Evolutionary conservation across 2,888 invertebrate genomes (phyloP).

Genomic region (Panopea generosa): DNA sequence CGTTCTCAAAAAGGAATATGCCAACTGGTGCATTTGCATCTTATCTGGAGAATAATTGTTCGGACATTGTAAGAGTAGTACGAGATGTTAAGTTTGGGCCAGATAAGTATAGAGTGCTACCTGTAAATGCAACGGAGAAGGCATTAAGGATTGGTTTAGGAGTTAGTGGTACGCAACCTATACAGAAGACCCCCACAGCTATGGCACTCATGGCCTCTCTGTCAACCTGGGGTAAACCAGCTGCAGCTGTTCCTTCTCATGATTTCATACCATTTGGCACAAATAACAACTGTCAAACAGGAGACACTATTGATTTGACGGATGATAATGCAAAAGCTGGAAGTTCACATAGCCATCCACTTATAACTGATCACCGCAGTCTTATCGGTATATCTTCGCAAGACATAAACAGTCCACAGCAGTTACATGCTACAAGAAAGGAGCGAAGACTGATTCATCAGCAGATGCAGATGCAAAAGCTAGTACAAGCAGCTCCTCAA

Average conservation of each 20-base stretch:
- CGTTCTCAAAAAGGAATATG: too few species aligned
- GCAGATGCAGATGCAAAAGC: too few species aligned
- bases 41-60: not conserved
- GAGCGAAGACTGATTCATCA: too few species aligned
- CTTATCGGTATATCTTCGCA: too few species aligned
- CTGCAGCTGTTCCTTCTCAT: not conserved
- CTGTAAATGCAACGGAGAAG: too few species aligned
- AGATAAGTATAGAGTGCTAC: too few species aligned
- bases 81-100: not conserved
- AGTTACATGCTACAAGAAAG: too few species aligned
- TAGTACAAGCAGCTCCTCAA: not conserved
- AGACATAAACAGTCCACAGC: too few species aligned
- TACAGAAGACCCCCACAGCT: not conserved
- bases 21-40: too few species aligned
- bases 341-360: too few species aligned
- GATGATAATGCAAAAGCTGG: constrained; percentile 7
- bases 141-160: not conserved
- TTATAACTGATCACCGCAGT: too few species aligned
- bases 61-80: not conserved
- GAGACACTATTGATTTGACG: constrained; percentile 41
- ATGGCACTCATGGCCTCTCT: constrained; percentile 33
- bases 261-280: constrained; percentile 24
- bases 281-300: not conserved
- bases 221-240: constrained; percentile 20
- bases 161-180: not conserved